These are phyloP conservation scores for Ophion ventricosus DNA, from an alignment of 2,888 invertebrate genomes.

Conservation along the genomic window DNA sequence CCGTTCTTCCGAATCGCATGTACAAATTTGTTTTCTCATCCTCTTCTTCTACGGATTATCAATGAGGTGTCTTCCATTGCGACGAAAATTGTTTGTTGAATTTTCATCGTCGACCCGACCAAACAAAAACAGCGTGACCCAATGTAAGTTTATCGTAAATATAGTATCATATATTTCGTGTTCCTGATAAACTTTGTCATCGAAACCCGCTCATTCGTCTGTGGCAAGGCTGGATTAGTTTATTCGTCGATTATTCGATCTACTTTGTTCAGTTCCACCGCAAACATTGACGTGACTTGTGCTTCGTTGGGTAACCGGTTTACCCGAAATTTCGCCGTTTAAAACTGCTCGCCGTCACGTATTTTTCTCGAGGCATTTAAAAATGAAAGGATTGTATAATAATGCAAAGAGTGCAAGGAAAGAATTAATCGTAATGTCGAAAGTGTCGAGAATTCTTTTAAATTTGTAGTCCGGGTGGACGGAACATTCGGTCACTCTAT, in stretches of 20 bases:
- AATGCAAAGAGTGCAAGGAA: background rate
- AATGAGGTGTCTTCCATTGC: background rate
- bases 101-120: conserved; percentile 7
- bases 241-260: conserved; percentile 24
- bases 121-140: conserved; percentile 28
- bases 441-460: background rate
- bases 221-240: background rate
- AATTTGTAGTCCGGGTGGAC: background rate
- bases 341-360: background rate
- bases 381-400: background rate
- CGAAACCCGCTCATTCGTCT: background rate
- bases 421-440: background rate
- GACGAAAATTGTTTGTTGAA: background rate
- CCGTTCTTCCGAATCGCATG: background rate
- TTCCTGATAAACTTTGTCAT: conserved; percentile 15
- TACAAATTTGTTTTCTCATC: too few relatives aligned
- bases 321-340: conserved; percentile 15
- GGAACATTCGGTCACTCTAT: background rate
- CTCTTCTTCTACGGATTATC: background rate
- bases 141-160: conserved; percentile 43
- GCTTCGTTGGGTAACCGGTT: conserved; percentile 53
- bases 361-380: background rate
- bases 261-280: conserved; percentile 44
- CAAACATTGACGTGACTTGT: conserved; percentile 17
- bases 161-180: conserved; percentile 41